Conservation (phyloP, 2,888 invertebrate species). For the Chrysolina americana region DNA sequence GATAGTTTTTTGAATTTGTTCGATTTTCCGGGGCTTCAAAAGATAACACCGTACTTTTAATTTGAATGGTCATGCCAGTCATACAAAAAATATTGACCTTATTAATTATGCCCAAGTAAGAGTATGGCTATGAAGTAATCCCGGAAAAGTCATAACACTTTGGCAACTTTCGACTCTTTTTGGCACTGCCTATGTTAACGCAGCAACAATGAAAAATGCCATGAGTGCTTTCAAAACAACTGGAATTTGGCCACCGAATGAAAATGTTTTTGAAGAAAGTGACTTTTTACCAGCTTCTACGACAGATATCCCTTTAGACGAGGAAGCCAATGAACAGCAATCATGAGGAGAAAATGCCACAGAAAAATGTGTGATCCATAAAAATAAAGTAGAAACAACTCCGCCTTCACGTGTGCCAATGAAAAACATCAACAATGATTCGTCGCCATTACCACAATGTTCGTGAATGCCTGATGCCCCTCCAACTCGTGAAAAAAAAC, state of each 20-base stretch:
- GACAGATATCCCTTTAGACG: slow-evolving; percentile 10
- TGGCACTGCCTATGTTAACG: slow-evolving; percentile 52
- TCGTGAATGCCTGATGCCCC: slow-evolving; percentile 22
- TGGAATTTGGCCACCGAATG: slow-evolving; percentile 48
- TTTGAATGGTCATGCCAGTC: slow-evolving; percentile 42
- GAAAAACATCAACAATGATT: neutral
- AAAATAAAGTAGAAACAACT: no score
- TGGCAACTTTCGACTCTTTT: slow-evolving; percentile 49
- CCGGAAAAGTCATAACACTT: slow-evolving; percentile 54
- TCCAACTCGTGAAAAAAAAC: no score
- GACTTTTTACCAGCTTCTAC: slow-evolving; percentile 27
- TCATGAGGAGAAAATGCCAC: neutral
- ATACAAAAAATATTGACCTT: slow-evolving; percentile 14
- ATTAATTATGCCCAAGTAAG: slow-evolving; percentile 54
- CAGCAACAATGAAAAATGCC: slow-evolving; percentile 53
- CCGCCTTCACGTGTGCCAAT: no score
- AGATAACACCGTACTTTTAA: slow-evolving; percentile 39
- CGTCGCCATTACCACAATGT: slow-evolving; percentile 14
- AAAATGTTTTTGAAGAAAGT: slow-evolving; percentile 19
- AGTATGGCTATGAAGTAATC: slow-evolving; percentile 53
- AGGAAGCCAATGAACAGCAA: slow-evolving; percentile 9
- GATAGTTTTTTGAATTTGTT: slow-evolving; percentile 45
- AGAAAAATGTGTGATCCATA: no score
- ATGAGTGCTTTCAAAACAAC: slow-evolving; percentile 56
- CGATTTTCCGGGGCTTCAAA: slow-evolving; percentile 34